phyloP scores from a whole-genome alignment of 1,140 invertebrate species.

The Sarcophaga peregrina region DNA sequence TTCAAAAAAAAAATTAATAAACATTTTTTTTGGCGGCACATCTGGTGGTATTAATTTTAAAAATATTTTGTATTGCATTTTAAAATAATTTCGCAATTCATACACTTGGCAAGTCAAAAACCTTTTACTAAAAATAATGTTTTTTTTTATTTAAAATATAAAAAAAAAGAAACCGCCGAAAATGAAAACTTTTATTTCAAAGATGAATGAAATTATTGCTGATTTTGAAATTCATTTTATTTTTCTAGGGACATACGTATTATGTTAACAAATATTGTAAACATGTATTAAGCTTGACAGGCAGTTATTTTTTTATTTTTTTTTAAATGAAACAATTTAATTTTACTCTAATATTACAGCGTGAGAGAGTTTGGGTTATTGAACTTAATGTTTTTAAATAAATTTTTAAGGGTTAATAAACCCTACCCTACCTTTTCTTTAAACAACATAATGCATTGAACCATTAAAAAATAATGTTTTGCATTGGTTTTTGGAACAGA shows the following conservation, averaged over 20 bases:
- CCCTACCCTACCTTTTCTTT: background rate
- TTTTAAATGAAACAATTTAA: background rate
- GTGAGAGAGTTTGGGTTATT: slow-evolving; percentile 26
- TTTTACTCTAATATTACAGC: slow-evolving; percentile 13
- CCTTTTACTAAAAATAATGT: no score
- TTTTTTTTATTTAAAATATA: no score
- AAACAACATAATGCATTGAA: background rate
- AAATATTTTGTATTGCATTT: no score
- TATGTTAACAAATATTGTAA: slow-evolving; percentile 13
- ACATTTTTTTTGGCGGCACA: no score
- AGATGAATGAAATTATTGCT: background rate
- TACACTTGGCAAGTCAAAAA: no score
- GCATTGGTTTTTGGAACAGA: background rate
- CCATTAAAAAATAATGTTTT: background rate
- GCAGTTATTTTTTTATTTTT: background rate
- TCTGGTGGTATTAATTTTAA: no score
- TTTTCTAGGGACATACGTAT: background rate
- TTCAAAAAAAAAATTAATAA: no score
- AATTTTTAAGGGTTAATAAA: background rate
- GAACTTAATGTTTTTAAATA: background rate
- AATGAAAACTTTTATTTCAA: background rate
- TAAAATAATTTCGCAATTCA: no score
- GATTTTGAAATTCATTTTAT: background rate
- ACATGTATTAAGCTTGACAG: background rate
- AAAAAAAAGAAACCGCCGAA: no score